Percentiles rank a stretch among this genome's conserved stretches.
These are phyloP conservation scores for Leptothorax acervorum DNA, from an alignment of 2,888 invertebrate genomes.

Conservation along the genomic window DNA sequence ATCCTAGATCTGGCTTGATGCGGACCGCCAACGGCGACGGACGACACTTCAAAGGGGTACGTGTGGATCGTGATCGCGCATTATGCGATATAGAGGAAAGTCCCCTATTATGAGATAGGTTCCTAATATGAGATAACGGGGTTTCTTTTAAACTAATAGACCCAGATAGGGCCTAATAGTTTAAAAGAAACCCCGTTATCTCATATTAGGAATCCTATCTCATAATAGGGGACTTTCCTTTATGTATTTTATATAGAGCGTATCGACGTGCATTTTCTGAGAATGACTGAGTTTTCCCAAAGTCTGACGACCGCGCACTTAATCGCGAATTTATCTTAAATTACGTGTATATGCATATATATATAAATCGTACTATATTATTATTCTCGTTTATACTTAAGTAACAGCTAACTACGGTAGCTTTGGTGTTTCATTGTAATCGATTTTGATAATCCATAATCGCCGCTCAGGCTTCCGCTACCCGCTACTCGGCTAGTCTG, in stretches of 20 bases:
- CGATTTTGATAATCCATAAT: constrained; percentile 60
- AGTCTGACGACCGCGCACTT: constrained; percentile 4
- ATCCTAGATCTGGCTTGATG: not conserved
- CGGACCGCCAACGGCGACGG: not conserved
- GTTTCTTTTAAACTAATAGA: too few species aligned
- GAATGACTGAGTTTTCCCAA: not conserved
- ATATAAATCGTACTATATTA: constrained; percentile 24
- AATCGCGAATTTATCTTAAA: constrained; percentile 39
- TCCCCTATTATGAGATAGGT: too few species aligned
- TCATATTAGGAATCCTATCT: too few species aligned
- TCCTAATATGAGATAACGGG: too few species aligned
- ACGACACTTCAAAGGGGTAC: constrained; percentile 15
- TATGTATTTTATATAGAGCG: not conserved
- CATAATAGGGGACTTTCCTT: too few species aligned
- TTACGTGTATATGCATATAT: constrained; percentile 5
- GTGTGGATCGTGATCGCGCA: not conserved
- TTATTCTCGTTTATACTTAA: constrained; percentile 34
- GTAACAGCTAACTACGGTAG: constrained; percentile 68
- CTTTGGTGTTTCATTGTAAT: constrained; percentile 72
- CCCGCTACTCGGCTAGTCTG: constrained; percentile 28
- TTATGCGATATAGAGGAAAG: too few species aligned
- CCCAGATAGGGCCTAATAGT: too few species aligned
- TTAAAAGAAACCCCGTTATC: too few species aligned
- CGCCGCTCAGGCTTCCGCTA: constrained; percentile 33
- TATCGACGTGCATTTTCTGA: constrained; percentile 3